Conservation (phyloP, 2,113 vertebrate genomes). For the Chlorodrepanis virens region DNA sequence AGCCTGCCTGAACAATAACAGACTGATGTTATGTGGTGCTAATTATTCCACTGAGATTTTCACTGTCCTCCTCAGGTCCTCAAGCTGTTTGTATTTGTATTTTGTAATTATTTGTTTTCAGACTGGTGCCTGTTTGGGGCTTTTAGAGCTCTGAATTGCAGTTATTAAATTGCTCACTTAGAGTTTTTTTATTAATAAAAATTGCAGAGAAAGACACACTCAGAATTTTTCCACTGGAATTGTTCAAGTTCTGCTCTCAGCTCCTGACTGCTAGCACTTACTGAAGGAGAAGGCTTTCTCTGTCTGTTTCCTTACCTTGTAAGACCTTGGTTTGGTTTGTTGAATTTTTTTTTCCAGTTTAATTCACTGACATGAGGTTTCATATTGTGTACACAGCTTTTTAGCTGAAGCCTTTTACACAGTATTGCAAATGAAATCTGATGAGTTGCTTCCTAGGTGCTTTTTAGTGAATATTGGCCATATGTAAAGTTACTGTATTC, state of each 20-base stretch:
- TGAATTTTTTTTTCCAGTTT: background rate
- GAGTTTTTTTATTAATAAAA: background rate
- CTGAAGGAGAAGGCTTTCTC: background rate
- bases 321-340: background rate
- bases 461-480: background rate
- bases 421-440: background rate
- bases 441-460: background rate
- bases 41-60: conserved; percentile 12
- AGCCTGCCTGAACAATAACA: background rate
- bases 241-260: background rate
- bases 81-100: background rate
- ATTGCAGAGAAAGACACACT: background rate
- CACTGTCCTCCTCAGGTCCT: background rate
- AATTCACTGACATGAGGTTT: background rate
- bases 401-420: background rate
- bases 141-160: background rate
- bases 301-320: background rate
- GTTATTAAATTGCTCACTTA: background rate
- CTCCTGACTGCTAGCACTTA: background rate
- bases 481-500: background rate
- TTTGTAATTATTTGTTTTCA: conserved; percentile 41
- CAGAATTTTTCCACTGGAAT: background rate
- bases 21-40: background rate
- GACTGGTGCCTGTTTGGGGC: background rate
- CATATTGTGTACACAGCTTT: background rate